phyloP scores from a whole-genome alignment of 1,140 invertebrate species.

The Dendroctonus ponderosae region DNA sequence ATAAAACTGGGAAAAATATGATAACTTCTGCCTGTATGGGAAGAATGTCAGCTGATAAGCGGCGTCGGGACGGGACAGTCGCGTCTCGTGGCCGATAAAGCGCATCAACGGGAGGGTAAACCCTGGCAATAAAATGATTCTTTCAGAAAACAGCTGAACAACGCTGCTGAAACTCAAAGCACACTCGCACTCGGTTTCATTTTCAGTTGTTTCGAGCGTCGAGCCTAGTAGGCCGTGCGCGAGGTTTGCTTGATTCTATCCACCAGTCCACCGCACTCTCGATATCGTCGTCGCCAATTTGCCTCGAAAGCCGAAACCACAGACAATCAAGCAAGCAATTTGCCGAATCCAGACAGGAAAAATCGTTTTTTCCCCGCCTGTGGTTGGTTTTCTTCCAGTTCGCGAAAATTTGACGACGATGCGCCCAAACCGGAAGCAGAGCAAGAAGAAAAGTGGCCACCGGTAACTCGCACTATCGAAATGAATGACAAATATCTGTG shows the following conservation, averaged over 20 bases:
- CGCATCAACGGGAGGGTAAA: not conserved
- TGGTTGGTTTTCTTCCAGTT: too few relatives aligned
- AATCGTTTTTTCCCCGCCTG: too few relatives aligned
- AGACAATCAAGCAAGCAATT: too few relatives aligned
- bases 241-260: conserved; percentile 12
- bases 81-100: conserved; percentile 1
- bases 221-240: conserved; percentile 17
- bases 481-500: conserved; percentile 3
- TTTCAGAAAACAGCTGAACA: conserved; percentile 7
- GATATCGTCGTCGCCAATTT: not conserved
- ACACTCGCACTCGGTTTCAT: conserved; percentile 27
- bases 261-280: not conserved
- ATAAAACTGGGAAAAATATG: too few relatives aligned
- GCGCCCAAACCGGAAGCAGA: conserved; percentile 6
- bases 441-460: conserved; percentile 7
- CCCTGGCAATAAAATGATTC: not conserved
- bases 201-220: conserved; percentile 28
- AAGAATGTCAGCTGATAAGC: conserved; percentile 2
- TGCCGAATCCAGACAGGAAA: too few relatives aligned
- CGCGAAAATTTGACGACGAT: too few relatives aligned
- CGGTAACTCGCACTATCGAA: conserved; percentile 3
- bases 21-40: too few relatives aligned
- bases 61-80: conserved; percentile 7
- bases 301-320: not conserved
- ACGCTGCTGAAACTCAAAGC: conserved; percentile 18